These are phyloP conservation scores for Thamnophis elegans DNA, from an alignment of 2,797 vertebrate genomes.

Conservation along the genomic window DNA sequence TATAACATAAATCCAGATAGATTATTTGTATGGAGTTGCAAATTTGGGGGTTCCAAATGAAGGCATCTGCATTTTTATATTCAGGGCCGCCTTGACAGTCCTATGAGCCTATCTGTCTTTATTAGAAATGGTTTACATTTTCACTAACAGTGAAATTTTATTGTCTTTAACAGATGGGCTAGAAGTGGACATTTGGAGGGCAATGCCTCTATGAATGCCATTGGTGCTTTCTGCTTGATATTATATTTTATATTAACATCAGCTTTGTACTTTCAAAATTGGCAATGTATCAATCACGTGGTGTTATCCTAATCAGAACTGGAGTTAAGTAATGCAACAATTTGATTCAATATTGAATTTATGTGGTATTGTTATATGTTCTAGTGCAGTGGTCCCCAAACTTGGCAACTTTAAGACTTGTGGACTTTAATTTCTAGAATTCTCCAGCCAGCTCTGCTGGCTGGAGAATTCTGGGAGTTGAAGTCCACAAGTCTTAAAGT, in stretches of 20 bases:
- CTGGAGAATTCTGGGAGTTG: no score
- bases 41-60: slow-evolving; percentile 49
- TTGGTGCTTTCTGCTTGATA: slow-evolving; percentile 37
- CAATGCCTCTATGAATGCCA: slow-evolving; percentile 44
- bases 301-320: neutral
- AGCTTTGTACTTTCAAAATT: slow-evolving; percentile 41
- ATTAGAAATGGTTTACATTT: slow-evolving; percentile 29
- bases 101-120: slow-evolving; percentile 35
- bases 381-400: no score
- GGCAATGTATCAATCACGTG: slow-evolving; percentile 9
- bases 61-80: slow-evolving; percentile 31
- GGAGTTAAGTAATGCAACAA: neutral
- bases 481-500: no score
- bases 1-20: slow-evolving; percentile 33
- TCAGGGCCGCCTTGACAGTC: slow-evolving; percentile 47
- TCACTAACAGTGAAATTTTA: slow-evolving; percentile 51
- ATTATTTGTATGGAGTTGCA: slow-evolving; percentile 18
- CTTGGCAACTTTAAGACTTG: no score
- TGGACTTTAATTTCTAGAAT: no score
- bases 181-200: slow-evolving; percentile 59
- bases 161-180: slow-evolving; percentile 52
- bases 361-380: neutral
- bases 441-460: no score
- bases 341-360: neutral
- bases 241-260: slow-evolving; percentile 45